A percentile compares a stretch with the other conserved stretches of the same genome.
phyloP scores from a whole-genome alignment of 2,888 invertebrate species.

The Imbricaverruca yamaguchii region DNA sequence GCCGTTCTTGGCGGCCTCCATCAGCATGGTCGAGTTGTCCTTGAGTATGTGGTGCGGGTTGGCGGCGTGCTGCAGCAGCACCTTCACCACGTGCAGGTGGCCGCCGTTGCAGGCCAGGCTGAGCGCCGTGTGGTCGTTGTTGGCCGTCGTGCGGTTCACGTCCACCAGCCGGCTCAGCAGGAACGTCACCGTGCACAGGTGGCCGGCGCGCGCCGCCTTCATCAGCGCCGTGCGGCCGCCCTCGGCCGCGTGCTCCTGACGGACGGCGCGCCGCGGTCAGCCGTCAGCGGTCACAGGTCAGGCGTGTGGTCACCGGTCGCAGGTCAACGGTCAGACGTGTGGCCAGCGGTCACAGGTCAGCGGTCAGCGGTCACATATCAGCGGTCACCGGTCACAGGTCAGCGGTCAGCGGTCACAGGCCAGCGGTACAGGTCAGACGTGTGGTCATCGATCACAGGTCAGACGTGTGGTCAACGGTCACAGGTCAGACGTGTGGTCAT shows the following conservation, averaged over 20 bases:
- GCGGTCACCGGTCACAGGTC: too few relatives aligned
- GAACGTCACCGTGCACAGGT: slow-evolving; percentile 91
- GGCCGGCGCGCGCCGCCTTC: slow-evolving; percentile 96
- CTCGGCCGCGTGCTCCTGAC: slow-evolving; percentile 86
- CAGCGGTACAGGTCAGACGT: not conserved
- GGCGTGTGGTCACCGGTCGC: too few relatives aligned
- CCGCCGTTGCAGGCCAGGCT: slow-evolving; percentile 95
- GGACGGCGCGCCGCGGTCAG: not conserved
- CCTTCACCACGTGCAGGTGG: slow-evolving; percentile 85
- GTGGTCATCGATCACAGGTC: not conserved
- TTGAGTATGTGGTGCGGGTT: slow-evolving; percentile 95
- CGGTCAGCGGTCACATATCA: not conserved
- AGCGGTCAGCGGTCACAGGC: too few relatives aligned
- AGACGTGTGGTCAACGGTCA: too few relatives aligned
- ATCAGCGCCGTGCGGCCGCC: slow-evolving; percentile 95
- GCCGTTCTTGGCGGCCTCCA: slow-evolving; percentile 96
- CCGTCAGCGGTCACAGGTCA: too few relatives aligned
- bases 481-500: too few relatives aligned
- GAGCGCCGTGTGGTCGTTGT: slow-evolving; percentile 94
- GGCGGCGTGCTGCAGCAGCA: slow-evolving; percentile 81
- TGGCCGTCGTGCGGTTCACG: slow-evolving; percentile 73
- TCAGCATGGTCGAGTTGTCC: slow-evolving; percentile 97
- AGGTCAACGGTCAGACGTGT: too few relatives aligned
- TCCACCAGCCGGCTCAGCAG: slow-evolving; percentile 79
- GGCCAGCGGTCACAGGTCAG: not conserved